phyloP scores from a whole-genome alignment of 2,888 invertebrate genomes.

The Cotesia congregata region DNA sequence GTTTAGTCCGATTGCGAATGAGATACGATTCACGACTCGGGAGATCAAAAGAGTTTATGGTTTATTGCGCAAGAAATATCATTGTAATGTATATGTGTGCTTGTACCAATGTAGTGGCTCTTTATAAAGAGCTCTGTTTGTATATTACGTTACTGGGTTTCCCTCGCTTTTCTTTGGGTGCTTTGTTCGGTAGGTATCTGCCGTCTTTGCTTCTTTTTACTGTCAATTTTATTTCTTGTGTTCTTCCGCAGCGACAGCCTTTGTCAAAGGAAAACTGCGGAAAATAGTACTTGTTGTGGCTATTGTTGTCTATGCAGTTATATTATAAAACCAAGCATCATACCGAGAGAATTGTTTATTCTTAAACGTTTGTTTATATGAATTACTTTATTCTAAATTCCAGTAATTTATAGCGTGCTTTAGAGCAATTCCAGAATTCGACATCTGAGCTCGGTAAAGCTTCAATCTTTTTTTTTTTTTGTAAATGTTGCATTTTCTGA shows the following conservation, averaged over 20 bases:
- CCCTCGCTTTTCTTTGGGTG: background rate
- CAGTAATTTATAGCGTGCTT: background rate
- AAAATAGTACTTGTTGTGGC: background rate
- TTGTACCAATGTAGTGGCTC: background rate
- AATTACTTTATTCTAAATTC: background rate
- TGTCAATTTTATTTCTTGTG: background rate
- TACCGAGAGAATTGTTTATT: background rate
- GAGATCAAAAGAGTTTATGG: background rate
- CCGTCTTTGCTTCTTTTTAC: background rate
- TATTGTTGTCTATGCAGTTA: background rate
- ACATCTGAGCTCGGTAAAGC: too few relatives aligned
- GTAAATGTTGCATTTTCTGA: too few relatives aligned
- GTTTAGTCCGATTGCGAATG: background rate
- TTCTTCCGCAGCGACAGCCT: background rate
- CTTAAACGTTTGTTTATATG: background rate
- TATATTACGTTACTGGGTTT: background rate
- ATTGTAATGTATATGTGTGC: background rate
- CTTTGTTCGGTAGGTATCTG: background rate
- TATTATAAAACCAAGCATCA: background rate
- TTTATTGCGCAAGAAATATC: background rate
- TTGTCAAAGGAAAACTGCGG: background rate
- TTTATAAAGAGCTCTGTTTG: background rate
- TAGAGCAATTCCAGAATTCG: background rate
- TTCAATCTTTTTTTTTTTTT: too few relatives aligned
- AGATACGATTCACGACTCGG: background rate